Conservation (phyloP, 1,140 invertebrate genomes). For the Geopemphigus sp. region DNA sequence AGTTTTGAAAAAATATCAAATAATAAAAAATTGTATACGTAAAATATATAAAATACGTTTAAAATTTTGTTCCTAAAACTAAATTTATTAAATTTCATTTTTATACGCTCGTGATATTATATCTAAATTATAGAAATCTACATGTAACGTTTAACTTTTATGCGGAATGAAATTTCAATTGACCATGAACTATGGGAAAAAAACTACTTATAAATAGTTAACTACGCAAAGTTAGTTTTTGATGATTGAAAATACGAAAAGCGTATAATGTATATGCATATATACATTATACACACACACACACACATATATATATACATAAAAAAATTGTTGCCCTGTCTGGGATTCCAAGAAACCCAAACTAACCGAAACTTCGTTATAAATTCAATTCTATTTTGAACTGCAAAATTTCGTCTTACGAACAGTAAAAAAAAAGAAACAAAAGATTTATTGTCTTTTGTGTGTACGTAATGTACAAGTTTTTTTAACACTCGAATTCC, state of each 20-base stretch:
- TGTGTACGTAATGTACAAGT: slow-evolving; percentile 47
- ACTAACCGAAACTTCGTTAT: slow-evolving; percentile 40
- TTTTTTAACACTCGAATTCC: slow-evolving; percentile 39
- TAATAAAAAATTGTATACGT: too few species aligned
- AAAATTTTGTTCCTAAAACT: too few species aligned
- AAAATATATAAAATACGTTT: too few species aligned
- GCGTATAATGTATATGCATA: not conserved
- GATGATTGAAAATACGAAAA: slow-evolving; percentile 34
- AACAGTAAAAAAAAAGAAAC: slow-evolving; percentile 22
- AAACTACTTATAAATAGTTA: too few species aligned
- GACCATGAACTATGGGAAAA: too few species aligned
- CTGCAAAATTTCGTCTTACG: slow-evolving; percentile 35
- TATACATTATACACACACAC: too few species aligned
- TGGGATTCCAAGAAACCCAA: slow-evolving; percentile 39
- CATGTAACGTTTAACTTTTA: too few species aligned
- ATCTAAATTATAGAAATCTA: too few species aligned
- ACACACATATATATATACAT: not conserved
- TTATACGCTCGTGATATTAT: too few species aligned
- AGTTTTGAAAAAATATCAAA: too few species aligned
- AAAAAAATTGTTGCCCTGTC: slow-evolving; percentile 19
- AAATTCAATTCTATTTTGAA: slow-evolving; percentile 40
- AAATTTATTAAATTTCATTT: too few species aligned
- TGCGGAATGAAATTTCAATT: too few species aligned
- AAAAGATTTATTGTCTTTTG: slow-evolving; percentile 48
- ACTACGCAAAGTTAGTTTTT: not conserved